phyloP scores from a whole-genome alignment of 2,113 vertebrate genomes.

The Mesoclemmys tuberculata region DNA sequence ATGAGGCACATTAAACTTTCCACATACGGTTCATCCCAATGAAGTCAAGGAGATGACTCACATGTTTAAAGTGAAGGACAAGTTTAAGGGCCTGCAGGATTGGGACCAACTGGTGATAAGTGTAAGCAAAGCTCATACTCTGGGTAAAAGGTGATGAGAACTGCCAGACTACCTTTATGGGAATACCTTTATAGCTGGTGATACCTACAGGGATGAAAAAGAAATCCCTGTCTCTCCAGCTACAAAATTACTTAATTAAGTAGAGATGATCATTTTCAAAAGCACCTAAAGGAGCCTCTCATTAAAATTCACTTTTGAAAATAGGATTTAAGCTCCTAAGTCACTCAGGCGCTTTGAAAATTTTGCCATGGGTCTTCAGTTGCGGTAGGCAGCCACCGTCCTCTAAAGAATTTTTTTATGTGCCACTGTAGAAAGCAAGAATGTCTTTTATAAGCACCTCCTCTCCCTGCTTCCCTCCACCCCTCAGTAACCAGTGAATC shows the following conservation, averaged over 20 bases:
- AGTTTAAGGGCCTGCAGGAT: background rate
- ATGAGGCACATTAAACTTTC: background rate
- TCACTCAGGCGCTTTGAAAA: background rate
- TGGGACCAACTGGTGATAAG: background rate
- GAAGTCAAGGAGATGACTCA: background rate
- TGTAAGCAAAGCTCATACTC: background rate
- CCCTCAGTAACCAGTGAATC: background rate
- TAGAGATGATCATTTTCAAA: background rate
- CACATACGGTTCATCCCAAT: rapidly evolving
- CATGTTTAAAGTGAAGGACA: background rate
- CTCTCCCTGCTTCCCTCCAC: background rate
- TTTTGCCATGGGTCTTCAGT: background rate
- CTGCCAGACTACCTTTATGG: background rate
- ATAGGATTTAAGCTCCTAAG: background rate
- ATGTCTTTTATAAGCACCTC: background rate
- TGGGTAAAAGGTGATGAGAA: background rate
- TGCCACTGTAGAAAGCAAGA: background rate
- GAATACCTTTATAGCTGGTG: background rate
- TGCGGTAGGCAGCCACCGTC: background rate
- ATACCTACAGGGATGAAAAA: background rate
- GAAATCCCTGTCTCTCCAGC: background rate
- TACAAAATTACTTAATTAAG: background rate
- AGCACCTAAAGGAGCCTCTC: background rate
- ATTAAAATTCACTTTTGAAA: background rate
- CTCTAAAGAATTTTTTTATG: background rate